phyloP scores from a whole-genome alignment of 53 echinoderm and acorn worm genomes.

The Apostichopus leukothele region DNA sequence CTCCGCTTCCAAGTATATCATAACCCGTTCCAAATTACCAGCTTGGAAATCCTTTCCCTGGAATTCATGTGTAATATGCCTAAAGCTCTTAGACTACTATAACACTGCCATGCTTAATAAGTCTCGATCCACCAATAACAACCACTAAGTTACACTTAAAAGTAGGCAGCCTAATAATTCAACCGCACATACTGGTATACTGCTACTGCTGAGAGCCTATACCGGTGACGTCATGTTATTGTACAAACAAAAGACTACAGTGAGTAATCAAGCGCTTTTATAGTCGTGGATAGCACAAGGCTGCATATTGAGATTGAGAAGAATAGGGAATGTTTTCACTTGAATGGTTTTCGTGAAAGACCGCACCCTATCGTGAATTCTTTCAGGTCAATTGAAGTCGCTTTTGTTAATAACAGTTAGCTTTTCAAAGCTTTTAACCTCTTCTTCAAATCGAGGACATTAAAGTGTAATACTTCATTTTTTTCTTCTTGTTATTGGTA shows the following conservation, averaged over 20 bases:
- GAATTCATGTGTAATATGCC: neutral
- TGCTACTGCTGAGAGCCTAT: neutral
- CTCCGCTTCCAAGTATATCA: too few relatives aligned
- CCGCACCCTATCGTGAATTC: neutral
- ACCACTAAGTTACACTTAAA: too few relatives aligned
- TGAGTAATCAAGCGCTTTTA: slow-evolving; percentile 21
- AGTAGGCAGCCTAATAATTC: neutral
- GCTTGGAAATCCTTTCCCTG: neutral
- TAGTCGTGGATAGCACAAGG: slow-evolving; percentile 7
- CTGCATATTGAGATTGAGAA: neutral
- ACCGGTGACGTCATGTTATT: neutral
- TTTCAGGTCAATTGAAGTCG: neutral
- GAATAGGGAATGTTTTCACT: neutral
- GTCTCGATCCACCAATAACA: too few relatives aligned
- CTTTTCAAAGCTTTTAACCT: neutral
- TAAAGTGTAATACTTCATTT: neutral
- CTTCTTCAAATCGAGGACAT: neutral
- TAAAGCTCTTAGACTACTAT: neutral
- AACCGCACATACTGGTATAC: neutral
- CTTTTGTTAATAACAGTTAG: neutral
- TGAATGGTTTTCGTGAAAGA: slow-evolving; percentile 17
- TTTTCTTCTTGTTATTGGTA: too few relatives aligned
- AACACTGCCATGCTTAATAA: too few relatives aligned
- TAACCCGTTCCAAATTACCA: too few relatives aligned
- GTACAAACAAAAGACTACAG: neutral